Base-by-base conservation (phyloP, 2,113 vertebrate species). In the Myiagra hebetior region DNA sequence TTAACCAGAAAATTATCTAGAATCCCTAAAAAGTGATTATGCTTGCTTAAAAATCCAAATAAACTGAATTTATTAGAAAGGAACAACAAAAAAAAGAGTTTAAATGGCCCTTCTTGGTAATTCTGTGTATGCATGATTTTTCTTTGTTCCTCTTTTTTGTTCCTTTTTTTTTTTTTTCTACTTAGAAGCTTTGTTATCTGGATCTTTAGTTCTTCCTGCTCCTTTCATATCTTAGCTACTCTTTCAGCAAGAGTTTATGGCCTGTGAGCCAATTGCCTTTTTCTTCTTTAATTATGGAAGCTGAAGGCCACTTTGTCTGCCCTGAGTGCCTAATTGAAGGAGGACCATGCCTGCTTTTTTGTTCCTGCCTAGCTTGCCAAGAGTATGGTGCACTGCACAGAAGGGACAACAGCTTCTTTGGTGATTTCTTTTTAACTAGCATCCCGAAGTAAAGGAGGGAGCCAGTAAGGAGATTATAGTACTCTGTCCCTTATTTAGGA, bases 201-300 rank as follows among this genome's bases (percentile, higher is more conserved):
- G 8, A 67, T 65, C 90, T 91, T 94, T 88, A 87, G 33, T 90
- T 94, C 56, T 91, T 94, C 79, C 79, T 80, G 30, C 52, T 91
- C 86, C 68, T 91, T 95, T 94, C 47, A 27, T 88, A 80, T 83
- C 59, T 83, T 93, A 91, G 72, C 72, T 93, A 55, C 39, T 91
- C 72, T 95, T 96, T 96, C 91, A 88, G 75, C 85, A 70, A 80
- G 67, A 91, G 87, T 95, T 95, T 96, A 94, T 83, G 59, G 68
- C 82, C 72, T 94, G 50, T 88, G 77, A 91, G 75, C 82, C 72
- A 95, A 74, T 80, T 94, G 92, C 83, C 79, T 93, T 90, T 94
- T 93, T 86, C 91, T 96, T 94, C 65, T 88, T 95, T 87, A 97
- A 91, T 94, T 94, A 81, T 88, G 79, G 79, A 93, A 93, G 59